Percentiles rank a stretch among this genome's conserved stretches.
Conservation (phyloP, 2,888 invertebrate species). For the Tetragonisca angustula region DNA sequence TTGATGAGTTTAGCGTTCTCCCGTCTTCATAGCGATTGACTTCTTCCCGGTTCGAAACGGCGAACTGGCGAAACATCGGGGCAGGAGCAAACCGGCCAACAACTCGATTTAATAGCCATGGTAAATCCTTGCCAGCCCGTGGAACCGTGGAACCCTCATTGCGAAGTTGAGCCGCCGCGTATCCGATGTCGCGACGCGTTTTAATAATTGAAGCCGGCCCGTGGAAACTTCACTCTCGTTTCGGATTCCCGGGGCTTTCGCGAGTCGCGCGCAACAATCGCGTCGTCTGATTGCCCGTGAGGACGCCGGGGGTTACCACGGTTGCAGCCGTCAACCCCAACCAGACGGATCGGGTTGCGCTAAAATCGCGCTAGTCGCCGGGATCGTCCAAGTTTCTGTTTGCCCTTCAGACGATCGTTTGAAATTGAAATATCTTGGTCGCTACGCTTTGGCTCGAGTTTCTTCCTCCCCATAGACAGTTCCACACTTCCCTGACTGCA, state of each 20-base stretch:
- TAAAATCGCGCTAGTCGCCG: slow-evolving; percentile 28
- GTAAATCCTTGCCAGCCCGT: slow-evolving; percentile 30
- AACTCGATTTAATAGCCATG: slow-evolving; percentile 35
- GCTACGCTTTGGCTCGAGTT: not conserved
- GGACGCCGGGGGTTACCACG: slow-evolving; percentile 25
- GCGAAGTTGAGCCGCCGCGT: slow-evolving; percentile 30
- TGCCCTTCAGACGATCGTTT: slow-evolving; percentile 14
- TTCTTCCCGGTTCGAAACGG: not conserved
- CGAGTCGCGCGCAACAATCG: slow-evolving; percentile 50
- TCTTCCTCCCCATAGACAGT: not conserved
- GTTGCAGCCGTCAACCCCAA: slow-evolving; percentile 4
- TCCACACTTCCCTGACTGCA: not conserved
- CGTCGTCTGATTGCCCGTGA: slow-evolving; percentile 43
- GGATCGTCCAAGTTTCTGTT: slow-evolving; percentile 30
- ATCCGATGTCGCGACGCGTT: slow-evolving; percentile 55
- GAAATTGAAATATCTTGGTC: slow-evolving; percentile 45
- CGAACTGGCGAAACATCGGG: not conserved
- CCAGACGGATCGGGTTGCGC: slow-evolving; percentile 46
- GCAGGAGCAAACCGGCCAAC: not conserved
- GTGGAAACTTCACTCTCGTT: slow-evolving; percentile 52
- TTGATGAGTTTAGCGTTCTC: no score
- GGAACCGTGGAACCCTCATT: slow-evolving; percentile 17
- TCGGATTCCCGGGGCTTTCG: slow-evolving; percentile 52
- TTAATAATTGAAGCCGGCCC: slow-evolving; percentile 61
- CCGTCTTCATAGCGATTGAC: not conserved